Conservation (phyloP, 2,888 invertebrate genomes). For the Smittia aterrima region DNA sequence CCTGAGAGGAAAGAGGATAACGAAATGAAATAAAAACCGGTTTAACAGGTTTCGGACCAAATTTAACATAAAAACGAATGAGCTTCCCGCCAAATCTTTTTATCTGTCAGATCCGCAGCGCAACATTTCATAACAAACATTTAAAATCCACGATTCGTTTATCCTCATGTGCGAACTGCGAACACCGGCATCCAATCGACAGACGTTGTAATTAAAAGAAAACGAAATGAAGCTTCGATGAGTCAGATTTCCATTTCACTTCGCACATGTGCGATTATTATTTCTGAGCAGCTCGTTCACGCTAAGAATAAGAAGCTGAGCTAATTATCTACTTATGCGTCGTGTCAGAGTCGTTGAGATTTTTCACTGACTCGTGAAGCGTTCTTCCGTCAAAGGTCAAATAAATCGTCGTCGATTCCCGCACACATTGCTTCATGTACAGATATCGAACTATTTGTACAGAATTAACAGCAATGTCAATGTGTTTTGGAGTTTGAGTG, state of each 20-base stretch:
- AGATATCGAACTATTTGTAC: constrained; percentile 20
- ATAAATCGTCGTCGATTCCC: constrained; percentile 18
- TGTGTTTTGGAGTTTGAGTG: constrained; percentile 2
- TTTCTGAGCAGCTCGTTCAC: no score
- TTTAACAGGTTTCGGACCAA: constrained; percentile 24
- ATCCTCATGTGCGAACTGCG: neutral
- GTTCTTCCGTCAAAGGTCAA: constrained; percentile 19
- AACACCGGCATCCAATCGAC: constrained; percentile 27
- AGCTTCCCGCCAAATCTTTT: constrained; percentile 33
- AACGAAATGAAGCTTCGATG: constrained; percentile 15
- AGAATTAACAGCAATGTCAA: neutral
- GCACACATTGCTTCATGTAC: neutral
- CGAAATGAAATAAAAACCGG: constrained; percentile 16
- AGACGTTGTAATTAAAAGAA: constrained; percentile 36
- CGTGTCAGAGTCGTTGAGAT: neutral
- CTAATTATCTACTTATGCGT: neutral
- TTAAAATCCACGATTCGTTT: neutral
- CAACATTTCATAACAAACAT: constrained; percentile 28
- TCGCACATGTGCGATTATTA: constrained; percentile 20
- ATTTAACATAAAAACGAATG: constrained; percentile 13
- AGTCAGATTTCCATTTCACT: constrained; percentile 31
- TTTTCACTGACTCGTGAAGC: neutral
- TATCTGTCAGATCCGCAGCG: constrained; percentile 7
- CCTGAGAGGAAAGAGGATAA: constrained; percentile 29
- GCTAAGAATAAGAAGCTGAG: neutral